Evolutionary conservation across 2,797 vertebrate genomes (phyloP).

Genomic region (Pelodytes ibericus): DNA sequence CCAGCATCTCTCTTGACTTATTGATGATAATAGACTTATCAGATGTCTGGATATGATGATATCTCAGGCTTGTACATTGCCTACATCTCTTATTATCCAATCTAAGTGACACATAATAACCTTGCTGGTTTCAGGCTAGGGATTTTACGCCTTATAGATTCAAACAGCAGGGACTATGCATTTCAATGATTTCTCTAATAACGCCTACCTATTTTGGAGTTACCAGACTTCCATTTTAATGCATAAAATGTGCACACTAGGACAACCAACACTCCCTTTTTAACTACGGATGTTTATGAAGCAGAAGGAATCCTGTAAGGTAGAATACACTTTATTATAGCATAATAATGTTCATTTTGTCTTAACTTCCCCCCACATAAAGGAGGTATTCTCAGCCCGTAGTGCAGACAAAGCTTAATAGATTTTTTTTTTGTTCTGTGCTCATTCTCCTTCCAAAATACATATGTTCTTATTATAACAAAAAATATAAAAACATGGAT

Average conservation of each 20-base stretch:
- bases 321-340: not conserved
- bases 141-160: not conserved
- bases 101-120: constrained; percentile 4
- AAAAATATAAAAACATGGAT: too few relatives aligned
- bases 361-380: too few relatives aligned
- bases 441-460: too few relatives aligned
- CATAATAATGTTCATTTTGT: too few relatives aligned
- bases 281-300: not conserved
- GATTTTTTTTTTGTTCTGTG: not conserved
- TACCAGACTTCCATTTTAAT: not conserved
- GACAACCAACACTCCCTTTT: not conserved
- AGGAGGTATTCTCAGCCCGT: too few relatives aligned
- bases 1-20: constrained; percentile 34
- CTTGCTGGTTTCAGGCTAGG: not conserved
- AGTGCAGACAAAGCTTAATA: too few relatives aligned
- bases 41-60: constrained; percentile 5
- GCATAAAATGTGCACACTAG: not conserved
- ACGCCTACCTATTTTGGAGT: constrained; percentile 7
- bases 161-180: not conserved
- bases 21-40: constrained; percentile 31
- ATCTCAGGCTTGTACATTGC: not conserved
- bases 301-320: not conserved
- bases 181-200: not conserved
- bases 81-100: not conserved
- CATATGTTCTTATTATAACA: too few relatives aligned